Evolutionary conservation across 2,888 invertebrate genomes (phyloP).

Genomic region (Metacarcinus magister): DNA sequence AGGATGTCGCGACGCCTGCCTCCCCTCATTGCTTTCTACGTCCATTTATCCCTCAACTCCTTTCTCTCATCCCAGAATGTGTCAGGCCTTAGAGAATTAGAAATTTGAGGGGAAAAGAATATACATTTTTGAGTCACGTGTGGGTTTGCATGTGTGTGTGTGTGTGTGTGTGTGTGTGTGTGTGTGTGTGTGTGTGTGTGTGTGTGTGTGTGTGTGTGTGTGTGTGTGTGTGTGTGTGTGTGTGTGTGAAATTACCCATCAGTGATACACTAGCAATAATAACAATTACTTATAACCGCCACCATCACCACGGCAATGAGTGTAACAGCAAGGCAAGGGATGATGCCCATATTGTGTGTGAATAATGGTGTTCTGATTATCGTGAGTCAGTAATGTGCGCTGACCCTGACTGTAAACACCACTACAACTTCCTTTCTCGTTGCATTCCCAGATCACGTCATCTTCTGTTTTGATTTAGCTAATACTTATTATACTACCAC

Average conservation of each 20-base stretch:
- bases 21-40: not conserved
- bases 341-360: too few species aligned
- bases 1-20: not conserved
- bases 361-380: too few species aligned
- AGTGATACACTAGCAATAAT: too few species aligned
- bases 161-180: slow-evolving; percentile 60
- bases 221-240: too few species aligned
- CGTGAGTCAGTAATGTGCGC: too few species aligned
- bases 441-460: too few species aligned
- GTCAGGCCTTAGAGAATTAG: not conserved
- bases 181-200: slow-evolving; percentile 33
- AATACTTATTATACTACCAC: too few species aligned
- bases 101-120: not conserved
- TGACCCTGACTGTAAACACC: too few species aligned
- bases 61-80: not conserved
- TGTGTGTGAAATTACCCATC: not conserved
- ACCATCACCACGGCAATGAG: not conserved
- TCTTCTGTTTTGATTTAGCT: too few species aligned
- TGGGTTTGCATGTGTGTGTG: slow-evolving; percentile 38
- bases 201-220: slow-evolving; percentile 5
- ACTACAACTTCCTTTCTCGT: too few species aligned
- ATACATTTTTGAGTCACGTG: not conserved
- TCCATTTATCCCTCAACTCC: not conserved
- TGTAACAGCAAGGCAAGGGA: too few species aligned
- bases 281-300: not conserved